Evolutionary conservation across 2,113 vertebrate genomes (phyloP).

Genomic region (Sceloporus undulatus): DNA sequence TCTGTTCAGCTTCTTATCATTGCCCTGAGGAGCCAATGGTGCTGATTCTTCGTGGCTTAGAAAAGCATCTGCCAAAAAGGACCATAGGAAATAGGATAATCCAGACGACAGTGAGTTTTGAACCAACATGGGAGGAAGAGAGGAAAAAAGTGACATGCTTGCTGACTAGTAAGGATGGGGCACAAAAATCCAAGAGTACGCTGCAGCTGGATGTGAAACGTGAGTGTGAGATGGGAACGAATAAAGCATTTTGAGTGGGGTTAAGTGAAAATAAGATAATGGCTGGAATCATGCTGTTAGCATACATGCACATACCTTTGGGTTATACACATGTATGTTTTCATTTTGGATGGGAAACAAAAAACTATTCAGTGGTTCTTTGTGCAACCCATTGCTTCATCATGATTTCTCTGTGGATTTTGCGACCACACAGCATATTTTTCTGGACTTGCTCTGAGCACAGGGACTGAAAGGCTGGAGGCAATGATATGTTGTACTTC

Average conservation of each 20-base stretch:
- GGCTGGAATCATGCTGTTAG: no score
- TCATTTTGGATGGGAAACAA: no score
- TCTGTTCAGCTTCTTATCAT: conserved; percentile 4
- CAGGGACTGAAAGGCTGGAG: no score
- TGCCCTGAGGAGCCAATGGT: background rate
- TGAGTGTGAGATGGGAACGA: background rate
- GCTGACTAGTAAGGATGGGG: background rate
- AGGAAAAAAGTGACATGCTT: background rate
- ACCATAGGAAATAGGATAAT: background rate
- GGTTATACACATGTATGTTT: no score
- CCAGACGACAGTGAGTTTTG: background rate
- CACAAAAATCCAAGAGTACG: background rate
- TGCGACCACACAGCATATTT: no score
- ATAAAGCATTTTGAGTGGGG: background rate
- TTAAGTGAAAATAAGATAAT: background rate
- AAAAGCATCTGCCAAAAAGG: background rate
- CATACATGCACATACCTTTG: no score
- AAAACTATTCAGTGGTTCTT: no score
- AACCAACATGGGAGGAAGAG: no score
- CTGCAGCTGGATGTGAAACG: background rate
- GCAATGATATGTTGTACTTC: no score
- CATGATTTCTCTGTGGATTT: no score
- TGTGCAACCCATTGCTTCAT: no score
- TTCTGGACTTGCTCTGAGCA: no score
- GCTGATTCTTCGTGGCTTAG: background rate